phyloP scores from a whole-genome alignment of 2,888 invertebrate genomes.

The Tetheella fluctuosa region DNA sequence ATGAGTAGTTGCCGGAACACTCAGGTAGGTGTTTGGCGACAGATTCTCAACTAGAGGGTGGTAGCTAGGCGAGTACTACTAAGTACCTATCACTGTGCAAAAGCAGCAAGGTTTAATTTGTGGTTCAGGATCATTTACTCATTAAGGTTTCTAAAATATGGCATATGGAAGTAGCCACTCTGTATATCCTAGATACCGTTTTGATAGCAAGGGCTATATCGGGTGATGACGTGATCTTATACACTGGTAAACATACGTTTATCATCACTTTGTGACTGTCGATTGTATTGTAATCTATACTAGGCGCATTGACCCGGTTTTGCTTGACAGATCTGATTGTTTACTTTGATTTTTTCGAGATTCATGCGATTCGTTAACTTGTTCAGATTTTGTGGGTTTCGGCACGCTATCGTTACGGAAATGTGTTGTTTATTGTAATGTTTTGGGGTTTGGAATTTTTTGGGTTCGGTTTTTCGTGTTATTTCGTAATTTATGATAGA shows the following conservation, averaged over 20 bases:
- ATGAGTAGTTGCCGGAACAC: no score
- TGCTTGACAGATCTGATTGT: constrained; percentile 9
- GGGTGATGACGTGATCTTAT: constrained; percentile 1
- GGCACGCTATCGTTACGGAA: neutral
- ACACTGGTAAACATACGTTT: neutral
- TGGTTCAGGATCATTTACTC: no score
- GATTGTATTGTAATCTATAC: constrained; percentile 13
- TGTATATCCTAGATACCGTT: neutral
- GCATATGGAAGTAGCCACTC: neutral
- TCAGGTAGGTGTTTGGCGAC: no score
- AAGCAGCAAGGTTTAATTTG: no score
- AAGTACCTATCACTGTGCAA: no score
- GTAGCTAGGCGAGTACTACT: no score
- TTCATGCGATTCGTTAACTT: neutral
- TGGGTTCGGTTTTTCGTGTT: neutral
- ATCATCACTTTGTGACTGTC: neutral
- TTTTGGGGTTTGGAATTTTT: neutral
- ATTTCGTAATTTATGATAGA: neutral
- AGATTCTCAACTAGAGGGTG: no score
- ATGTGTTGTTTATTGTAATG: neutral
- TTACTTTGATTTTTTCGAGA: neutral
- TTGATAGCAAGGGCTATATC: constrained; percentile 5
- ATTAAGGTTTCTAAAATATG: no score
- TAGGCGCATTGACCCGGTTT: constrained; percentile 29
- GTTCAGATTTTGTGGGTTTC: neutral